Conservation (phyloP, 2,797 vertebrate species). For the Enteromius treurensis region DNA sequence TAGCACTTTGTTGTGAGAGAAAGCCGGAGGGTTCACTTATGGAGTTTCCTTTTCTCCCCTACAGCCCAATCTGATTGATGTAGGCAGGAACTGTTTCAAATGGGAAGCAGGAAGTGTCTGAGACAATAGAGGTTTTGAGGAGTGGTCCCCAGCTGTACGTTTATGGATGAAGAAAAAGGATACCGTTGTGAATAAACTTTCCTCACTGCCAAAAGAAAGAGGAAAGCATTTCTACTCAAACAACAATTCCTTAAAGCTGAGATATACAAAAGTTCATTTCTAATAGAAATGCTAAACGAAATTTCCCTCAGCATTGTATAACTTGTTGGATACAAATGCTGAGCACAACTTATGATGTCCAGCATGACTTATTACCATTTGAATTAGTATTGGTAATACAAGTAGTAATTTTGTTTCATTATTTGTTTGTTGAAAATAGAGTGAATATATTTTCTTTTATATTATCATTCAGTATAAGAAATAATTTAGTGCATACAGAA, state of each 20-base stretch:
- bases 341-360: neutral
- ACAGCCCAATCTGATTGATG: constrained; percentile 69
- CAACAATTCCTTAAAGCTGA: constrained; percentile 1
- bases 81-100: constrained; percentile 72
- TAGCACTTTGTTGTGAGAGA: constrained; percentile 61
- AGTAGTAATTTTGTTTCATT: neutral
- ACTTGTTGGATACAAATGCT: neutral
- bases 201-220: constrained; percentile 55
- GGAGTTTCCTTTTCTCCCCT: constrained; percentile 72
- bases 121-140: constrained; percentile 75
- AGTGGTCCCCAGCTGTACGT: constrained; percentile 67
- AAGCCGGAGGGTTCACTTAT: constrained; percentile 61
- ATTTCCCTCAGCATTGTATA: neutral
- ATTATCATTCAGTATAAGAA: neutral
- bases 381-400: neutral
- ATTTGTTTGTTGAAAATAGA: no score
- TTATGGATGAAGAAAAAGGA: constrained; percentile 64
- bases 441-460: no score
- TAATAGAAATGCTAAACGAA: neutral
- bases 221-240: constrained; percentile 28
- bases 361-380: neutral
- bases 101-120: constrained; percentile 76
- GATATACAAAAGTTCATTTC: neutral
- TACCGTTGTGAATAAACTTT: constrained; percentile 55
- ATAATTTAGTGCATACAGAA: neutral